phyloP scores from a whole-genome alignment of 92 coral and sea anemone species.

The Galaxea fascicularis region DNA sequence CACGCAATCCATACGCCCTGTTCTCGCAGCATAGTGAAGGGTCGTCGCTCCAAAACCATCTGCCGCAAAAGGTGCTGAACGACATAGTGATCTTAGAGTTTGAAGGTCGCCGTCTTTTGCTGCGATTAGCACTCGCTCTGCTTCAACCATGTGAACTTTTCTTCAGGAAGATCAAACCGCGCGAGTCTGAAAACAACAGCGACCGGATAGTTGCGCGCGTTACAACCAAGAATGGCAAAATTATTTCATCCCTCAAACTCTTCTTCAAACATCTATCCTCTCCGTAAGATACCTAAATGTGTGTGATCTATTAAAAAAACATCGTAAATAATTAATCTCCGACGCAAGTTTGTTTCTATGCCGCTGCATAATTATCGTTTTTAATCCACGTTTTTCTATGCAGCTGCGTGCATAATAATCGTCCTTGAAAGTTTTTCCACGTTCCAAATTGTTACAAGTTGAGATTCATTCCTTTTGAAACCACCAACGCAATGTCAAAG shows the following conservation, averaged over 20 bases:
- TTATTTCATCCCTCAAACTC: no score
- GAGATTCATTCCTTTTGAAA: not conserved
- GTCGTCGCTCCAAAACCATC: constrained; percentile 88
- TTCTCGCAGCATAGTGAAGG: constrained; percentile 82
- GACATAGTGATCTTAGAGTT: constrained; percentile 70
- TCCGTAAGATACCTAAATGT: not conserved
- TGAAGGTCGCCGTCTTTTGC: constrained; percentile 88
- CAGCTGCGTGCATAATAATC: not conserved
- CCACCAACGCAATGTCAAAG: not conserved
- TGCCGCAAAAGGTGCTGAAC: constrained; percentile 69
- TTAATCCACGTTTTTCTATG: not conserved
- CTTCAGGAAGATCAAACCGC: not conserved
- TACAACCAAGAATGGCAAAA: not conserved
- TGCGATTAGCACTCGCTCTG: constrained; percentile 76
- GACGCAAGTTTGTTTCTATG: not conserved
- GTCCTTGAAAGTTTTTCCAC: no score
- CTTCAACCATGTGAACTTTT: constrained; percentile 54
- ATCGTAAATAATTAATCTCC: constrained; percentile 41
- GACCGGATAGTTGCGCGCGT: not conserved
- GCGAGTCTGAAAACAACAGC: not conserved
- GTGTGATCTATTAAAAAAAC: constrained; percentile 29
- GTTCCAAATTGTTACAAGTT: not conserved
- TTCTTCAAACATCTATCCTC: not conserved
- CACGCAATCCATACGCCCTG: constrained; percentile 79
- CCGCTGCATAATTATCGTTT: not conserved